Evolutionary conservation across 2,888 invertebrate species (phyloP).

Genomic region (Brenthis daphne): DNA sequence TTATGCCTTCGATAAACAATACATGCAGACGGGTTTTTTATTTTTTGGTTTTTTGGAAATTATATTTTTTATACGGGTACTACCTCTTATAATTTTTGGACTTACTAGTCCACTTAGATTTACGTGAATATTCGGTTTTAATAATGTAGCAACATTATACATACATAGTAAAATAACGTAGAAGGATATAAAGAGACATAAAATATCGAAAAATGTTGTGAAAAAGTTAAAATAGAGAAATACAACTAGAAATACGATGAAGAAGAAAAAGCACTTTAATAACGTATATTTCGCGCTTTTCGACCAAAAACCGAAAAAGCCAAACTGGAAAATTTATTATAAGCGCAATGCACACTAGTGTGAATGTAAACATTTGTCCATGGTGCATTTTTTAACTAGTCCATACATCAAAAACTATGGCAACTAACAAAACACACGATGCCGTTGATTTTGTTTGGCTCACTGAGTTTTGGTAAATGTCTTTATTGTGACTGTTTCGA

Average conservation of each 20-base stretch:
- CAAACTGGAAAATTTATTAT: conserved; percentile 63
- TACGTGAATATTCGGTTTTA: too few species aligned
- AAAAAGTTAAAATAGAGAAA: too few species aligned
- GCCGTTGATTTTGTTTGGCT: conserved; percentile 55
- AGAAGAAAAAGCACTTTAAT: conserved; percentile 39
- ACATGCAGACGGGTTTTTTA: too few species aligned
- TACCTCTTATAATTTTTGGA: too few species aligned
- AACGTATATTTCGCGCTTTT: conserved; percentile 55
- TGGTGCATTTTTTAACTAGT: conserved; percentile 60
- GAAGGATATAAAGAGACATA: too few species aligned
- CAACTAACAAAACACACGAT: conserved; percentile 59
- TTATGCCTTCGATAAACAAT: too few species aligned
- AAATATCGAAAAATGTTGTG: too few species aligned
- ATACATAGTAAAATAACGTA: too few species aligned
- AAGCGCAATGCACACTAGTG: conserved; percentile 48
- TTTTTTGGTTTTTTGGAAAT: too few species aligned
- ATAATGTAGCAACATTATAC: too few species aligned
- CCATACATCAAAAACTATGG: conserved; percentile 64
- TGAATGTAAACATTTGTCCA: conserved; percentile 59
- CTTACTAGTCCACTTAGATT: too few species aligned
- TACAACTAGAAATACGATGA: conserved; percentile 13
- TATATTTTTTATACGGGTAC: too few species aligned
- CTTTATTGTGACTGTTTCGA: conserved; percentile 44
- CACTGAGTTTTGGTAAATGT: conserved; percentile 57
- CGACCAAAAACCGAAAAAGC: conserved; percentile 49